phyloP scores from a whole-genome alignment of 2,113 vertebrate species.

The Mola mola region DNA sequence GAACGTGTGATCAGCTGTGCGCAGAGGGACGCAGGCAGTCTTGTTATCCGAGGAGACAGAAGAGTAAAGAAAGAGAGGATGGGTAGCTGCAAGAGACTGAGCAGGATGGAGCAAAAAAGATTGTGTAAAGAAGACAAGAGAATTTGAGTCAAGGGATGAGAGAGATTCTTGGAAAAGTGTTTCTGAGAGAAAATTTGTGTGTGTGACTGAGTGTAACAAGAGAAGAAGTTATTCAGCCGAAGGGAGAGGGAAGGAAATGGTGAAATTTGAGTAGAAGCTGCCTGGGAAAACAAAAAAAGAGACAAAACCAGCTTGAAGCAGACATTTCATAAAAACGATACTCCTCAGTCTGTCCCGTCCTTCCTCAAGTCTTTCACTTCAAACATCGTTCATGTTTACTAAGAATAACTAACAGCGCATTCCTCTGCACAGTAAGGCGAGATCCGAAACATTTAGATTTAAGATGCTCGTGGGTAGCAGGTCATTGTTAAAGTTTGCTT shows the following conservation, averaged over 20 bases:
- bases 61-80: neutral
- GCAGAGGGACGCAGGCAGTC: neutral
- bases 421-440: too few species aligned
- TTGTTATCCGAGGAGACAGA: neutral
- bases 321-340: slow-evolving; percentile 34
- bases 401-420: too few species aligned
- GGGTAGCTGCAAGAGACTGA: slow-evolving; percentile 9
- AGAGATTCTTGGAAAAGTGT: slow-evolving; percentile 46
- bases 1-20: neutral
- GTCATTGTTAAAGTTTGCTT: slow-evolving; percentile 38
- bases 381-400: too few species aligned
- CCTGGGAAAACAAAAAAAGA: slow-evolving; percentile 1
- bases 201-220: slow-evolving; percentile 49
- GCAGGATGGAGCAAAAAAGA: slow-evolving; percentile 15
- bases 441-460: too few species aligned
- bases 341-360: neutral
- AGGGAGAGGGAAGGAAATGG: slow-evolving; percentile 39
- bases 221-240: slow-evolving; percentile 54
- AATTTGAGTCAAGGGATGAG: slow-evolving; percentile 41
- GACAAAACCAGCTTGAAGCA: slow-evolving; percentile 24
- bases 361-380: neutral
- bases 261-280: slow-evolving; percentile 62
- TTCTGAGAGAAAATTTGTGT: slow-evolving; percentile 4
- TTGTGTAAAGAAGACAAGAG: slow-evolving; percentile 28
- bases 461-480: too few species aligned